phyloP scores from a whole-genome alignment of 2,888 invertebrate species.

The Drymonia ruficornis region DNA sequence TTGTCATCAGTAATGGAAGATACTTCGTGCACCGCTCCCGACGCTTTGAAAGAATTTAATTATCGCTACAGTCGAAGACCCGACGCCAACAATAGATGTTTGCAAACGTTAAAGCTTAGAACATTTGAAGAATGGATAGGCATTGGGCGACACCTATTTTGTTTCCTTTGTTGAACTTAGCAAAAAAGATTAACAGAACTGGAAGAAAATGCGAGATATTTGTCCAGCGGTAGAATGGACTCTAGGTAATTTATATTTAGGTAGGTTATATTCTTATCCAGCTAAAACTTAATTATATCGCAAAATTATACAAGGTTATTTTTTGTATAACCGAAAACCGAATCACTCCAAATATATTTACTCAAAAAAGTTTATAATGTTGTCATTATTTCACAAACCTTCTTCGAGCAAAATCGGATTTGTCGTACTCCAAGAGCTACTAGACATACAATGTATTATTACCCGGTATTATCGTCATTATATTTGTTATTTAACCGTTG shows the following conservation, averaged over 20 bases:
- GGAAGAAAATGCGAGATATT: background rate
- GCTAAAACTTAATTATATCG: no score
- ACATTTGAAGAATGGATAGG: slow-evolving; percentile 3
- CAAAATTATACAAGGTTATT: no score
- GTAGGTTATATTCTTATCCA: no score
- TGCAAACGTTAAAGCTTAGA: slow-evolving; percentile 9
- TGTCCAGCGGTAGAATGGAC: background rate
- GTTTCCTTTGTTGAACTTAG: slow-evolving; percentile 7
- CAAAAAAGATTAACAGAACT: background rate
- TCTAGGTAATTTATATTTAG: background rate
- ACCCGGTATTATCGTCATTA: no score
- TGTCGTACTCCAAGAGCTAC: no score
- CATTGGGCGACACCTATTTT: background rate
- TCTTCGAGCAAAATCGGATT: no score
- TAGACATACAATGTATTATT: no score
- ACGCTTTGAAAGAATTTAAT: slow-evolving; percentile 55
- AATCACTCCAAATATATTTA: no score
- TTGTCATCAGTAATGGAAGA: slow-evolving; percentile 48
- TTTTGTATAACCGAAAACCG: no score
- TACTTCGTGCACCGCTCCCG: slow-evolving; percentile 23
- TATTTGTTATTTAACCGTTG: no score
- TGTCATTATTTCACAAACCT: no score
- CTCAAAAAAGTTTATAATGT: no score
- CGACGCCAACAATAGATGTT: slow-evolving; percentile 17
- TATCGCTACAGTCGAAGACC: slow-evolving; percentile 34